Base-by-base conservation (phyloP, 1,140 invertebrate species). In the Neoseiulus cucumeris region DNA sequence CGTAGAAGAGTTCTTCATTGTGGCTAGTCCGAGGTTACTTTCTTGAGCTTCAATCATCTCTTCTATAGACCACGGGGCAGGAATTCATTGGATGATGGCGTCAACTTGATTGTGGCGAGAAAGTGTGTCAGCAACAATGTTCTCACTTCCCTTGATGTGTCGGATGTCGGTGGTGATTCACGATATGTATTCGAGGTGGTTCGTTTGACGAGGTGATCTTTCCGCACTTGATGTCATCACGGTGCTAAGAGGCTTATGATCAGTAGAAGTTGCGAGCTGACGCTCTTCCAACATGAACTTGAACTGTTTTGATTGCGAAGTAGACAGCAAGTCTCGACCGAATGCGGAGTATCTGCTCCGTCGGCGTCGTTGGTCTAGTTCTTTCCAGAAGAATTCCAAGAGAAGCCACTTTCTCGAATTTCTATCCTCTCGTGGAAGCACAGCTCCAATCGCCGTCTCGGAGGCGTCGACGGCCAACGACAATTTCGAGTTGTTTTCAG, bases 101-200 rank as follows among this genome's bases (percentile, higher is more conserved):
- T 39, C 33, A 9, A 39, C 33, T 39, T 39, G 33, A 9, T 39
- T 39, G 9, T 39, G 33, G 33, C 33, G 33, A 39, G 68, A 67
- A 20, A 67, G 7, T 4, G 55, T 25, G 47, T 69, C 65, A 6
- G 33, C 68, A 9, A 67, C 33, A 14, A 64, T 30, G 64, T 79
- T 78, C 4, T 72, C 65, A 0, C 67, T 59, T 6, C 76, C 75
- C 0, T 68, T 25, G n/a, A 78, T 68, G 65, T 76, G 71, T n/a
- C 66, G 28, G 44, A 78, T 74, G 29, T 74, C 68, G 0, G 72
- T 74, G 0, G 73, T 72, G 66, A 74, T 76, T 68, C 76, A 73
- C 0, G 70, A 67, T 17, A 78, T 75, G n/a, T 66, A 75, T 65
- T 76, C 71, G 0, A 78, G 64, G 20, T 78, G 72, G 7, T 69